These are phyloP conservation scores for Atherinosoma microstoma DNA, from an alignment of 2,797 vertebrate genomes.

Conservation along the genomic window DNA sequence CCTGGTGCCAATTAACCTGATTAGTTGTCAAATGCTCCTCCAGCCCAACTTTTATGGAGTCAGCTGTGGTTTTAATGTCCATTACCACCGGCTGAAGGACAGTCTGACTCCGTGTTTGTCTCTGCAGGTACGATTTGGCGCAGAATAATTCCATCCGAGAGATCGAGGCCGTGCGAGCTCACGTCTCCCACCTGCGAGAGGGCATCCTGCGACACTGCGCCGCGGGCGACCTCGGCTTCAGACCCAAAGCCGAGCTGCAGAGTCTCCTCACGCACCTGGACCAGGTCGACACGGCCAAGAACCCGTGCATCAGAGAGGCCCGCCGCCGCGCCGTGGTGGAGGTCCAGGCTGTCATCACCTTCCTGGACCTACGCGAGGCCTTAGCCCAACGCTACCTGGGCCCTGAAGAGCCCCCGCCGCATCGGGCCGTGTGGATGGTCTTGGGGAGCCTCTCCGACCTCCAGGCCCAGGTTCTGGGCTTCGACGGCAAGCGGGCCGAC, in stretches of 20 bases:
- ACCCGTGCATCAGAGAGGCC: conserved; percentile 97
- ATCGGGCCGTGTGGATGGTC: conserved; percentile 89
- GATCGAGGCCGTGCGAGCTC: conserved; percentile 91
- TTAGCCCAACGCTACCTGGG: conserved; percentile 82
- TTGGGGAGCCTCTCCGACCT: conserved; percentile 91
- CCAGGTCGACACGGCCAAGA: conserved; percentile 92
- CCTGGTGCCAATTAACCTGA: too few relatives aligned
- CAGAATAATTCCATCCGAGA: conserved; percentile 94
- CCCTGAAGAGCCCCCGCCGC: conserved; percentile 84
- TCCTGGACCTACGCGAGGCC: conserved; percentile 92
- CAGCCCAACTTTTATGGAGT: too few relatives aligned
- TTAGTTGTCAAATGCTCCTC: too few relatives aligned
- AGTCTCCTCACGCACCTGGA: conserved; percentile 90
- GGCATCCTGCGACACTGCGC: conserved; percentile 87
- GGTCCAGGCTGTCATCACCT: conserved; percentile 92
- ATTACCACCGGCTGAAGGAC: too few relatives aligned
- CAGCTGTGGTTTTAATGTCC: too few relatives aligned
- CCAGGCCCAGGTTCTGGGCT: conserved; percentile 92
- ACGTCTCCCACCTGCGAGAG: conserved; percentile 86
- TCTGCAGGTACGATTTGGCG: conserved; percentile 89
- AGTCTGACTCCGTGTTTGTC: neutral
- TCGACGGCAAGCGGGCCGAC: conserved; percentile 92
- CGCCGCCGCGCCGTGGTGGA: conserved; percentile 94
- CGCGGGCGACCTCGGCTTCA: conserved; percentile 86
- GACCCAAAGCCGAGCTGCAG: conserved; percentile 92